Evolutionary conservation across 2,113 vertebrate genomes (phyloP), one percentile per base, ranked within the genome.

Genomic region (Urocitellus parryii): DNA sequence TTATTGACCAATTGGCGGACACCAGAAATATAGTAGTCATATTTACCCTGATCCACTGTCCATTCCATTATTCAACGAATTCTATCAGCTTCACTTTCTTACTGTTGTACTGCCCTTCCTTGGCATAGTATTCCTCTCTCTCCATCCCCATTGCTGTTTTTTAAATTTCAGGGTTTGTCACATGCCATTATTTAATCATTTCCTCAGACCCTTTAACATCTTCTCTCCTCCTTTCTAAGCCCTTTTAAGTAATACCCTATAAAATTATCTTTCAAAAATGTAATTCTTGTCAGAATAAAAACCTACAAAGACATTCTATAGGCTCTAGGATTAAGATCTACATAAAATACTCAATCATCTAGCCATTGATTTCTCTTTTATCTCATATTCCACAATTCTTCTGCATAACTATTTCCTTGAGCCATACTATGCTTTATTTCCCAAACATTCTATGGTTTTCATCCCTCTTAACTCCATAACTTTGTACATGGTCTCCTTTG

Each of bases 361-460:
- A 17, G 29, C 18, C 32, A 2, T 79, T 81, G 18, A 39, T 63
- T 92, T 90, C 18, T 77, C 22, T 90, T 5, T 88, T 25, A 16
- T 4, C 8, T 95, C 18, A 39, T 63, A 78, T 88, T 85, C 24
- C 5, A 51, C 4, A 42, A 27, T 16, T 53, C 29, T 58, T 93
- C 27, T 72, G 2, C 14, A 51, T 88, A 10, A 58, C 3, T 42
- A 93, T 77, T 86, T 68, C 68, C 61, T 73, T 34, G 22, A 94
- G 11, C 74, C 18, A 72, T 77, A 22, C 32, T 65, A 20, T 53
- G 4, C 25, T 76, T 65, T 86, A 4, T 65, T 82, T 85, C 22
- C 34, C 91, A 34, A 94, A 82, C 11, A 68, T 53, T 79, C 84
- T 77, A 73, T 92, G 25, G 73, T 7, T 86, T 95, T 96, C 14